Conservation (phyloP, 2,797 vertebrate genomes). For the Mastacembelus armatus region DNA sequence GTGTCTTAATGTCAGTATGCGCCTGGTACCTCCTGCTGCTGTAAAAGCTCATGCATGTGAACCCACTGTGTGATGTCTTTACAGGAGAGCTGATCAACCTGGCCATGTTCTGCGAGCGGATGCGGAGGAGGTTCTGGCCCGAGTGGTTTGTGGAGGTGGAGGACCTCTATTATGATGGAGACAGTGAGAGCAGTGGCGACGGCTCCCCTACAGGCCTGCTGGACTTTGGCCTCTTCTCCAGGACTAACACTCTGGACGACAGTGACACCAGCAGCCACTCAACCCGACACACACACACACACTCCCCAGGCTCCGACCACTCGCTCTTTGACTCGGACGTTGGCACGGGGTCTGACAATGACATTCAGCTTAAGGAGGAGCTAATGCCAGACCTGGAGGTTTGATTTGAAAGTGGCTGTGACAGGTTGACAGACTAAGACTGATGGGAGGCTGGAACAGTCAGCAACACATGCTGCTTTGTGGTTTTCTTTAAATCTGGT, state of each 20-base stretch:
- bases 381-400: conserved; percentile 70
- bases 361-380: conserved; percentile 86
- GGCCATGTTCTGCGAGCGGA: conserved; percentile 97
- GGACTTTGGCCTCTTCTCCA: conserved; percentile 94
- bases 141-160: conserved; percentile 96
- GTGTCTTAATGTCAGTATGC: conserved; percentile 10
- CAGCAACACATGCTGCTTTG: conserved; percentile 15
- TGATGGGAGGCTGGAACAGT: conserved; percentile 32
- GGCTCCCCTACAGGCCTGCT: conserved; percentile 84
- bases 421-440: conserved; percentile 22
- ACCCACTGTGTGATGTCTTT: conserved; percentile 20
- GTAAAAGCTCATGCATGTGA: background rate
- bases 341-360: conserved; percentile 91
- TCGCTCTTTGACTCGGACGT: conserved; percentile 95
- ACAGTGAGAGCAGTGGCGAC: conserved; percentile 86
- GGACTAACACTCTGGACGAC: conserved; percentile 94
- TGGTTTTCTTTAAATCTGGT: conserved; percentile 18
- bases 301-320: conserved; percentile 86
- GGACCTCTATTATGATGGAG: conserved; percentile 90
- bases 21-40: conserved; percentile 22
- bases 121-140: conserved; percentile 95
- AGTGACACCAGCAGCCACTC: conserved; percentile 87
- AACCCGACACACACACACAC: conserved; percentile 47
- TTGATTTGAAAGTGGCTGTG: conserved; percentile 43
- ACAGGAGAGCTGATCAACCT: conserved; percentile 96